A percentile compares a stretch with the other conserved stretches of the same genome.
phyloP scores from a whole-genome alignment of 1,140 invertebrate species.

The Leptopilina boulardi region DNA sequence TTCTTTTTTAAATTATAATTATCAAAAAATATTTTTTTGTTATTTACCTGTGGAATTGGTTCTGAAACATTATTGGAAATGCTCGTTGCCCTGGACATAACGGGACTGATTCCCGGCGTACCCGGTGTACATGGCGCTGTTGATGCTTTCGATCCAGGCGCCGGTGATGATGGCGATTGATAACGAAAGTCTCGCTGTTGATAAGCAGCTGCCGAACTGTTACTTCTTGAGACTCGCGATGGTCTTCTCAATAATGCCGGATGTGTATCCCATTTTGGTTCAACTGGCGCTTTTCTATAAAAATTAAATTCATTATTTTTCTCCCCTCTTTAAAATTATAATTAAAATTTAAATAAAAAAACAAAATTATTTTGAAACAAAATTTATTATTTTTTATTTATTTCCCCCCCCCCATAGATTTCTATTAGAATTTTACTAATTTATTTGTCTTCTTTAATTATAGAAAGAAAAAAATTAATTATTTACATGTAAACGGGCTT shows the following conservation, averaged over 20 bases:
- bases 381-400: no score
- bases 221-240: constrained; percentile 69
- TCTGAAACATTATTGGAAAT: constrained; percentile 69
- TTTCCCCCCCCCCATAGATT: no score
- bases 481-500: no score
- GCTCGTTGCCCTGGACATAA: constrained; percentile 68
- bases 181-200: constrained; percentile 70
- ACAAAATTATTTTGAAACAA: no score
- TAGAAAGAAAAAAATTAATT: no score
- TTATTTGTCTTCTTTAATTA: no score
- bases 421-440: no score
- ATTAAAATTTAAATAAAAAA: no score
- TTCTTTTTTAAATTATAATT: no score
- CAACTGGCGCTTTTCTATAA: constrained; percentile 65
- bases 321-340: no score
- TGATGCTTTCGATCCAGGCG: constrained; percentile 67
- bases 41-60: constrained; percentile 70
- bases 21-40: not conserved
- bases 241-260: constrained; percentile 67
- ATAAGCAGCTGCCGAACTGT: constrained; percentile 69
- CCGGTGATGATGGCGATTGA: constrained; percentile 66
- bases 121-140: constrained; percentile 70
- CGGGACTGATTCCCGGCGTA: constrained; percentile 71
- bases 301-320: constrained; percentile 30
- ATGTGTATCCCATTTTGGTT: constrained; percentile 74